Evolutionary conservation across 2,888 invertebrate species (phyloP).

Genomic region (Ennomos quercinarius): DNA sequence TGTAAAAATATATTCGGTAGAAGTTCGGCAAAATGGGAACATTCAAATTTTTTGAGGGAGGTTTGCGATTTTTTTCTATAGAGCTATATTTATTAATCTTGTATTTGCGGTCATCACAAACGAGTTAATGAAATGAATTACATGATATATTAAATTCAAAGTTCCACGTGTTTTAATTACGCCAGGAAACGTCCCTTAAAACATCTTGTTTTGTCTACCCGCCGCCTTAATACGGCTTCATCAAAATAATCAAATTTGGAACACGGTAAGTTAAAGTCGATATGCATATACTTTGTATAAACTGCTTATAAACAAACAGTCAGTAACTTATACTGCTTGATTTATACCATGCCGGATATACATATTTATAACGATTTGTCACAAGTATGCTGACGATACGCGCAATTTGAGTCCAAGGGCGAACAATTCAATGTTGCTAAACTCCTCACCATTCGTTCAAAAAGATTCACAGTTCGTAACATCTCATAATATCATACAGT

Average conservation of each 20-base stretch:
- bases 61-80: no score
- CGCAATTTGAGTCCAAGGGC: conserved; percentile 25
- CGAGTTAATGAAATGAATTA: no score
- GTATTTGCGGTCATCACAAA: no score
- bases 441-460: conserved; percentile 55
- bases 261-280: background rate
- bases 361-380: conserved; percentile 7
- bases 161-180: no score
- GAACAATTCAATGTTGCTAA: conserved; percentile 69
- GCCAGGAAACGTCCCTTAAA: no score
- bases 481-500: conserved; percentile 45
- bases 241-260: background rate
- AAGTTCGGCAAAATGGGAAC: no score
- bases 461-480: conserved; percentile 37
- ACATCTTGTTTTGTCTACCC: no score
- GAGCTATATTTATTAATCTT: no score
- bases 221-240: no score
- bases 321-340: conserved; percentile 1
- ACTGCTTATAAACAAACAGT: background rate
- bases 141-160: no score
- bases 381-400: conserved; percentile 7
- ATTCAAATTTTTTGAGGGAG: no score
- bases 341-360: background rate
- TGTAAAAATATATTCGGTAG: no score
- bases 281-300: conserved; percentile 3